Base-by-base conservation (phyloP, 2,797 vertebrate genomes). In the Mus caroli region DNA sequence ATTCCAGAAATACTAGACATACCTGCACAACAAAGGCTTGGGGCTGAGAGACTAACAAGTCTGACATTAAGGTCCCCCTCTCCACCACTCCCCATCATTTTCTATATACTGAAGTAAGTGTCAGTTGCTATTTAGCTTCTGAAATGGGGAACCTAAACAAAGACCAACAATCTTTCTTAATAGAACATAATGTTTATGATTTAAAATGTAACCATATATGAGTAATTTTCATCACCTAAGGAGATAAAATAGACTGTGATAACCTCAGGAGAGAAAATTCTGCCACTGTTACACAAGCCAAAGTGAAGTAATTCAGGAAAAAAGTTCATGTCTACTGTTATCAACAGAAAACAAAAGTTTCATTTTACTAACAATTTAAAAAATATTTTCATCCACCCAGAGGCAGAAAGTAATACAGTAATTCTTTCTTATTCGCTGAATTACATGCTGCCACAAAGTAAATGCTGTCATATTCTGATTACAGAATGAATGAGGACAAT, bases 311-410 rank as follows among this genome's bases (percentile, higher is more conserved):
- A 79, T 37, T 54, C 3, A 10, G 54, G 2, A 46, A 52, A 43
- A 91, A 90, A 58, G 13, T 62, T 90, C 20, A 52, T 28, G 83
- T 88, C 85, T 88, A 67, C 64, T 88, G 14, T 37, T 85, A 95
- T 12, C 60, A 83, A 94, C 9, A 93, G 15, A 76, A 89, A 88
- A 79, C n/a, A 95, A 89, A 95, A 89, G 79, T 50, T 80, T 77
- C 28, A 67, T 79, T 92, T 92, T 89, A 91, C 52, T 90, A 95
- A 91, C 50, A 93, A 79, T 56, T 67, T 79, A 69, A 92, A 96
- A 95, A 67, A 85, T 82, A 94, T 71, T 84, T 96, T 92, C 50
- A 86, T 50, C 75, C 92, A 91, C n/a, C 93, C 58, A 87, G 0
- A 71, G 60, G 56, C 20, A 88, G 46, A 97, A 87, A 84, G 50